Conservation (phyloP, 2,797 vertebrate species). For the Smutsia temminckii region DNA sequence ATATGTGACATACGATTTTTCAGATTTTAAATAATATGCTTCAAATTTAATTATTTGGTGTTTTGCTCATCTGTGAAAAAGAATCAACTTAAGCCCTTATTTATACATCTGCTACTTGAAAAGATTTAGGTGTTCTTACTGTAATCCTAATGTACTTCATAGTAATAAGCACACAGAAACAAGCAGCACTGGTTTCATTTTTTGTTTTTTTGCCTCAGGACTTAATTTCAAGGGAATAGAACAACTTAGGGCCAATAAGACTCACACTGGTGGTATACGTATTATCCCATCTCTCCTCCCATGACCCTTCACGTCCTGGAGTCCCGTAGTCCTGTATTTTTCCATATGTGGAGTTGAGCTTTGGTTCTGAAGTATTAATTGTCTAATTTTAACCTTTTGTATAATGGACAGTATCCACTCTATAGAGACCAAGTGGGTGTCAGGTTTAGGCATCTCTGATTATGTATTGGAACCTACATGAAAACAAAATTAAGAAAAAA, state of each 20-base stretch:
- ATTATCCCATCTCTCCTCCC: neutral
- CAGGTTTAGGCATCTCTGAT: neutral
- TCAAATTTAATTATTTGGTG: neutral
- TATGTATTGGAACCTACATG: neutral
- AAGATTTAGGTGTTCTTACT: neutral
- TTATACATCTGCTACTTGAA: neutral
- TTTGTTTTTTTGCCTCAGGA: neutral
- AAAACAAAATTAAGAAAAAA: neutral
- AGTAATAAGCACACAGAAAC: neutral
- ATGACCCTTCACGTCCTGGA: accelerated
- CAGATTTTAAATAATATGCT: neutral
- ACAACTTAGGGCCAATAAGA: neutral
- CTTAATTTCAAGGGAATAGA: neutral
- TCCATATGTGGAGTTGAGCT: accelerated
- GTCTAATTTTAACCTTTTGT: neutral
- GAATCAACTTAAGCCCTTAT: neutral
- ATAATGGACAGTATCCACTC: neutral
- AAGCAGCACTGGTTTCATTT: neutral
- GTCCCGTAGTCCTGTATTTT: neutral
- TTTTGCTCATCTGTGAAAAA: neutral
- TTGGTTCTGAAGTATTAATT: neutral
- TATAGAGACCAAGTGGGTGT: neutral
- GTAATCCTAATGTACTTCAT: neutral
- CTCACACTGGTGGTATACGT: neutral
- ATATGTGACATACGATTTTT: neutral